These are phyloP conservation scores for Scaptomyza montana DNA, from an alignment of 1,140 invertebrate genomes.

Conservation along the genomic window DNA sequence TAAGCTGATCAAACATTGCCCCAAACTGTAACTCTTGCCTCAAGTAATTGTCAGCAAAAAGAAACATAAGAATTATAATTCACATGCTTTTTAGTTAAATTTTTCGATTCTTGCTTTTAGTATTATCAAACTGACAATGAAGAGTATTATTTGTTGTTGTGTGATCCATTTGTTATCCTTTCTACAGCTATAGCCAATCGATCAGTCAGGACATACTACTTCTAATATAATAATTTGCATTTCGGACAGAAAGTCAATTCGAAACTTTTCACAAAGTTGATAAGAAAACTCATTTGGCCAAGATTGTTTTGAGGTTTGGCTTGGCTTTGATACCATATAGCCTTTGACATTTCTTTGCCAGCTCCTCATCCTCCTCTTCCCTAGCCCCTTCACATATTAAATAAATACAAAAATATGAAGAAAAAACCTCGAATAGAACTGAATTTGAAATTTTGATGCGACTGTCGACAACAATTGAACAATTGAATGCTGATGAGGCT, in stretches of 20 bases:
- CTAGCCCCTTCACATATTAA: not conserved
- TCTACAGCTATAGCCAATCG: no score
- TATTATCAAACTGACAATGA: no score
- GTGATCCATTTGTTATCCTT: no score
- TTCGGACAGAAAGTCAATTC: no score
- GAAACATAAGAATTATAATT: no score
- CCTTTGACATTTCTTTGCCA: not conserved
- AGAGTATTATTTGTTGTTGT: no score
- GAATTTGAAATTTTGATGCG: constrained; percentile 24
- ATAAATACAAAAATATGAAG: not conserved
- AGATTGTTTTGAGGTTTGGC: not conserved
- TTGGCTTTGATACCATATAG: no score
- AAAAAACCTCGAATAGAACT: not conserved
- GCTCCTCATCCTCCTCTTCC: not conserved
- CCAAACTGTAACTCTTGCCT: not conserved
- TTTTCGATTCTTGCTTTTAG: no score
- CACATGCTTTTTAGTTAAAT: no score
- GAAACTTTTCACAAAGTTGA: not conserved
- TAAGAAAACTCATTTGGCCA: not conserved
- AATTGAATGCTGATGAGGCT: constrained; percentile 71
- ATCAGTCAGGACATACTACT: no score
- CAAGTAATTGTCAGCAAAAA: no score
- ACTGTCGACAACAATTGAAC: constrained; percentile 45
- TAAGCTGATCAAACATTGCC: not conserved
- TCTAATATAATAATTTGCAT: no score